A percentile compares a stretch with the other conserved stretches of the same genome.
Evolutionary conservation across 35 echinoderm and acorn worm genomes (phyloP).

Genomic region (Patiria miniata): DNA sequence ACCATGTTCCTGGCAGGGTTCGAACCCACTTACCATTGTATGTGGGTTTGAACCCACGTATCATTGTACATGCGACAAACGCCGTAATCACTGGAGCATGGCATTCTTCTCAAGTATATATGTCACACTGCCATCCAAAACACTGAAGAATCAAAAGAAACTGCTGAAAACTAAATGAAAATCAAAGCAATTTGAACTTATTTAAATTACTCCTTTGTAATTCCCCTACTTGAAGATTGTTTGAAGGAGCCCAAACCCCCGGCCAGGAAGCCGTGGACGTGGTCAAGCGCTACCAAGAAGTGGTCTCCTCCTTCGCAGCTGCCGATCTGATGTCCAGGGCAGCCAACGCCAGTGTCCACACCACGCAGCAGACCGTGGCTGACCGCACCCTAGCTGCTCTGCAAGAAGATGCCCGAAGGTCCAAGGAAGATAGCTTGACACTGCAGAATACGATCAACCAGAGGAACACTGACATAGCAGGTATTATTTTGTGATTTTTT

Average conservation of each 20-base stretch:
- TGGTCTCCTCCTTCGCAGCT: conserved; percentile 51
- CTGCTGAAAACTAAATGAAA: no score
- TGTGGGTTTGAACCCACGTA: no score
- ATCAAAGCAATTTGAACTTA: no score
- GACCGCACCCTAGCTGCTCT: conserved; percentile 23
- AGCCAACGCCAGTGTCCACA: conserved; percentile 29
- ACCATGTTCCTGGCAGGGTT: no score
- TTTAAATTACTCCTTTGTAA: no score
- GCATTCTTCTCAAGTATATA: no score
- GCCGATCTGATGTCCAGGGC: conserved; percentile 38
- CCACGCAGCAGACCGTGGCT: conserved; percentile 30
- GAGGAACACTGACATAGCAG: conserved; percentile 45
- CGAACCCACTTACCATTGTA: no score
- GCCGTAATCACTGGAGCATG: no score
- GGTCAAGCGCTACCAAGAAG: conserved; percentile 51
- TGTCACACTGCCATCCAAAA: no score
- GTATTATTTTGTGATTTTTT: neutral
- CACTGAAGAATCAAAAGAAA: no score
- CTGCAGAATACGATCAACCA: conserved; percentile 21
- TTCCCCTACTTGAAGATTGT: conserved; percentile 43
- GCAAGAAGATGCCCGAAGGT: conserved; percentile 32
- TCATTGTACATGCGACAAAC: no score
- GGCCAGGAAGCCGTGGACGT: conserved; percentile 67
- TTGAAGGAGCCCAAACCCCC: conserved; percentile 32
- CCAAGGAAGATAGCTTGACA: conserved; percentile 30